Conservation (phyloP, 2,113 vertebrate genomes). For the Macroglossus sobrinus region DNA sequence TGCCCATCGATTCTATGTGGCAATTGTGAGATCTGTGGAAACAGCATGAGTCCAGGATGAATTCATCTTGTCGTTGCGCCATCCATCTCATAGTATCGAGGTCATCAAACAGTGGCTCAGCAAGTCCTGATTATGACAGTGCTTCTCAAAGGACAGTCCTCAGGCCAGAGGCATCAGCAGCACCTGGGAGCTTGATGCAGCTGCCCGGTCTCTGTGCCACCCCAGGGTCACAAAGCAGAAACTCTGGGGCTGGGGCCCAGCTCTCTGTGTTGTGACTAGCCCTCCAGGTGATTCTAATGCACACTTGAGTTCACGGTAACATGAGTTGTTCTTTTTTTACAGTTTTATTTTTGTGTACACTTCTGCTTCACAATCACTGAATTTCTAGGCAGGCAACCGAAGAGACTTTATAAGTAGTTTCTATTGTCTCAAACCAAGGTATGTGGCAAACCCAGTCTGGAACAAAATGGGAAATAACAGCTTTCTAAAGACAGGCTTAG, state of each 20-base stretch:
- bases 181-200: neutral
- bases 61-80: too few species aligned
- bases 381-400: too few species aligned
- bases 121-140: neutral
- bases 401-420: too few species aligned
- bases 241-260: neutral
- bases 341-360: too few species aligned
- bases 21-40: neutral
- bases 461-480: too few species aligned
- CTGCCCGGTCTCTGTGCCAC: neutral
- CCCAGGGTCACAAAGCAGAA: neutral
- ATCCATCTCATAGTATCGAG: accelerated
- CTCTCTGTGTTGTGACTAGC: neutral
- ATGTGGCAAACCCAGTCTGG: too few species aligned
- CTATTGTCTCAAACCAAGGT: too few species aligned
- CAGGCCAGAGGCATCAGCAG: too few species aligned
- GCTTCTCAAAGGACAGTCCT: neutral
- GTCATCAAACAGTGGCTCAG: neutral
- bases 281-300: neutral
- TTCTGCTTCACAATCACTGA: too few species aligned
- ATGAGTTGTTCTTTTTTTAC: too few species aligned
- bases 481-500: too few species aligned
- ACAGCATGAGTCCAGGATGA: neutral
- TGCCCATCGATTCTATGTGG: neutral
- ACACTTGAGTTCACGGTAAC: neutral